Evolutionary conservation across 2,888 invertebrate species (phyloP).

Genomic region (Phrixothrix hirtus): DNA sequence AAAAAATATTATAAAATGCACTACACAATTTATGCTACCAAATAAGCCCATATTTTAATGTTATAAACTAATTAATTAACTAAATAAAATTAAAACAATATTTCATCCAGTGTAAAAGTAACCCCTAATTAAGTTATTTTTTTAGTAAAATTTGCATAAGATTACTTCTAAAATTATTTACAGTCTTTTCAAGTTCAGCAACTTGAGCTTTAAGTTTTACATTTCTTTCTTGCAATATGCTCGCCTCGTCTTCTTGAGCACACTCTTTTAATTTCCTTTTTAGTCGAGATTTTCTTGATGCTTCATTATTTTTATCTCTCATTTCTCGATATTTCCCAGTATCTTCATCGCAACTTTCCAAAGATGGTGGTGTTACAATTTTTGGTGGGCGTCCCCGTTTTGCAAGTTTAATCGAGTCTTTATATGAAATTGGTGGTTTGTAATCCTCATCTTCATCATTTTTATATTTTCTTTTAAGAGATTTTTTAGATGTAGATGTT

Average conservation of each 20-base stretch:
- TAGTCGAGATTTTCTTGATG: conserved; percentile 73
- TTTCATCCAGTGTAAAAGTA: background rate
- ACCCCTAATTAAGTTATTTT: conserved; percentile 10
- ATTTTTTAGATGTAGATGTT: conserved; percentile 3
- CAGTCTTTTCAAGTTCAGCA: conserved; percentile 69
- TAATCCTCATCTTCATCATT: conserved; percentile 45
- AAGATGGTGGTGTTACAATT: conserved; percentile 54
- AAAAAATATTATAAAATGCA: background rate
- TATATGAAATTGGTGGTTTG: conserved; percentile 40
- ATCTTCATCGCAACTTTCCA: conserved; percentile 48
- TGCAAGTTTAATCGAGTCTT: conserved; percentile 10
- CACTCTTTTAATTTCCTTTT: conserved; percentile 67
- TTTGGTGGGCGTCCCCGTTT: conserved; percentile 63
- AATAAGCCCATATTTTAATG: too few relatives aligned
- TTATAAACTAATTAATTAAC: too few relatives aligned
- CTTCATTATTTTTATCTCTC: conserved; percentile 78
- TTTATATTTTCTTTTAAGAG: conserved; percentile 28
- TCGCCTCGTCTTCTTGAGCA: conserved; percentile 55
- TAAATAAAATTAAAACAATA: too few relatives aligned
- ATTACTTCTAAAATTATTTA: conserved; percentile 66
- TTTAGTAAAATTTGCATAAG: conserved; percentile 67
- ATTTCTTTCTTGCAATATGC: conserved; percentile 66
- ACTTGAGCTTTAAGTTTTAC: conserved; percentile 67
- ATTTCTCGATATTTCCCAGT: conserved; percentile 66
- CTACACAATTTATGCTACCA: too few relatives aligned